A percentile compares a stretch with the other conserved stretches of the same genome.
These are phyloP conservation scores for Sebastiscus albofasciatus DNA, from an alignment of 2,797 vertebrate species.

Conservation along the genomic window DNA sequence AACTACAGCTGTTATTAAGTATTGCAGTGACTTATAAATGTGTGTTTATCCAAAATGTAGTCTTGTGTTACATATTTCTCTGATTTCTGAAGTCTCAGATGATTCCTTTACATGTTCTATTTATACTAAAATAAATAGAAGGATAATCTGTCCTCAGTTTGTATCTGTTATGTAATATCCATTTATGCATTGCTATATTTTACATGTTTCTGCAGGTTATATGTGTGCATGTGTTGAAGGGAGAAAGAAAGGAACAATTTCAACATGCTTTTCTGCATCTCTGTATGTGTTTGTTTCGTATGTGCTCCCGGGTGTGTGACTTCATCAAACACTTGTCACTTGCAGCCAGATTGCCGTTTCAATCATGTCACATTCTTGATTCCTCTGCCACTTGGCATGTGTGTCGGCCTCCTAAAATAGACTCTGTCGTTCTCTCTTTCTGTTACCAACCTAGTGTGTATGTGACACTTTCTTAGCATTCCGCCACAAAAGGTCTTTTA, in stretches of 20 bases:
- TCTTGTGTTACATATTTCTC: background rate
- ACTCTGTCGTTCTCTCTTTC: background rate
- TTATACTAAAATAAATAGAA: background rate
- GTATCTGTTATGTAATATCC: background rate
- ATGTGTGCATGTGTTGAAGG: background rate
- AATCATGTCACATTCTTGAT: slow-evolving; percentile 29
- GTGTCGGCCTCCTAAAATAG: slow-evolving; percentile 43
- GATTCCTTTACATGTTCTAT: background rate
- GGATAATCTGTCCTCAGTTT: background rate
- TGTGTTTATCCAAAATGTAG: background rate
- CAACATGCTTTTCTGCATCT: background rate
- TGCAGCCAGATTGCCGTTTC: slow-evolving; percentile 32
- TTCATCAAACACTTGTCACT: slow-evolving; percentile 47
- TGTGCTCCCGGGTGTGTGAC: background rate
- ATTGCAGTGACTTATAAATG: background rate
- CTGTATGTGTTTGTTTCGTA: background rate
- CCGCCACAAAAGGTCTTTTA: background rate
- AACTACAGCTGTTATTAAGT: background rate
- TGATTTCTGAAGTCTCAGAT: background rate
- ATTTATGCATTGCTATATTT: background rate
- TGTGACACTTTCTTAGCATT: background rate
- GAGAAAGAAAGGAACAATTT: background rate
- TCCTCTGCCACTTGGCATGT: slow-evolving; percentile 7
- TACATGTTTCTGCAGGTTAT: background rate
- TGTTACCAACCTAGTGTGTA: background rate